These are phyloP conservation scores for Heliconius ismenius DNA, from an alignment of 2,888 invertebrate species.

Conservation along the genomic window DNA sequence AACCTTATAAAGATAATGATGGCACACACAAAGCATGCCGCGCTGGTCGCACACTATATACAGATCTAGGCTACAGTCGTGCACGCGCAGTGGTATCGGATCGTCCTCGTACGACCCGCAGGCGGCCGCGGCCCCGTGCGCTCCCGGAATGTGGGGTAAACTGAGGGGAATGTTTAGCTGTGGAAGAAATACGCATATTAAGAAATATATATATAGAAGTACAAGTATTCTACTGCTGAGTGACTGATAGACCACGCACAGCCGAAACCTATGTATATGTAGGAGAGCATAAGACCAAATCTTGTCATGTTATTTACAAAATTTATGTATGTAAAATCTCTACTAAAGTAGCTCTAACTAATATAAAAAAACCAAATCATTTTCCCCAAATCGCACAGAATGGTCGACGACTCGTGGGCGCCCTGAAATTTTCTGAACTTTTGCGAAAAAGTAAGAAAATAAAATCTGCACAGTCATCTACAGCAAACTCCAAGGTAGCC, in stretches of 20 bases:
- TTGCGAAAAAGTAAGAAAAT: background rate
- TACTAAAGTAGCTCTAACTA: background rate
- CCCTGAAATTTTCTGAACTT: background rate
- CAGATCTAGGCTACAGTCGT: conserved; percentile 90
- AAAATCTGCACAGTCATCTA: background rate
- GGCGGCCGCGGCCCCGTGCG: conserved; percentile 76
- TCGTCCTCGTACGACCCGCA: conserved; percentile 91
- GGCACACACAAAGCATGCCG: conserved; percentile 87
- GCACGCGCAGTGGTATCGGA: conserved; percentile 88
- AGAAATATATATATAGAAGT: too few species aligned
- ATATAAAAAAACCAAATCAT: background rate
- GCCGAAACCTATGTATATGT: background rate
- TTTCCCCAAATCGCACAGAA: background rate
- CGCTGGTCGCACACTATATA: conserved; percentile 88
- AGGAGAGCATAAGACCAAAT: background rate
- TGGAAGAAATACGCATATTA: background rate
- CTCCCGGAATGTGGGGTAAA: conserved; percentile 85
- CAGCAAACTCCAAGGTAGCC: too few species aligned
- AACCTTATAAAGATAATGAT: conserved; percentile 92
- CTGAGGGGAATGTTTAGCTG: conserved; percentile 92
- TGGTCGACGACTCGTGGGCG: too few species aligned
- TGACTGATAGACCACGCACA: too few species aligned
- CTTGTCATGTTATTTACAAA: background rate
- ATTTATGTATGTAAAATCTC: background rate
- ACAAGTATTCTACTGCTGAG: too few species aligned